Evolutionary conservation across 2,888 invertebrate genomes (phyloP).

Genomic region (Phrixothrix hirtus): DNA sequence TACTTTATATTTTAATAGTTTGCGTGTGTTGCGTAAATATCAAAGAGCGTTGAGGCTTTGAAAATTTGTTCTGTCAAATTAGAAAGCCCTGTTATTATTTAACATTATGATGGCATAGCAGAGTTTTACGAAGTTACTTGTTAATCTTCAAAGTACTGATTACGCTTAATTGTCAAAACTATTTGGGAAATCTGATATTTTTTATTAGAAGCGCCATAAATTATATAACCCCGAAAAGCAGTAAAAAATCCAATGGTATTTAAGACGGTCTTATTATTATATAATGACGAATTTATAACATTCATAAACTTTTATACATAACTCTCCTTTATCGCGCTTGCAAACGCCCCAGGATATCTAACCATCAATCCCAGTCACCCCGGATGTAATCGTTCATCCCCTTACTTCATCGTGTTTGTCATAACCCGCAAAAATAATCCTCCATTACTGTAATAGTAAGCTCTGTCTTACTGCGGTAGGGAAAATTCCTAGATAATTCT

Average conservation of each 20-base stretch:
- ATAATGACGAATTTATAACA: conserved; percentile 17
- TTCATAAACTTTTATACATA: conserved; percentile 50
- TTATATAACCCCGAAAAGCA: no score
- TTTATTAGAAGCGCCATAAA: no score
- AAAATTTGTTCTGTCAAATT: no score
- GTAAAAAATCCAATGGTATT: neutral
- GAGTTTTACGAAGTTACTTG: no score
- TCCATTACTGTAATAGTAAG: conserved; percentile 44
- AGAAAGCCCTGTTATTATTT: no score
- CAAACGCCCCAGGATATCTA: conserved; percentile 27
- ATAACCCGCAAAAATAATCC: conserved; percentile 44
- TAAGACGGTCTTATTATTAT: conserved; percentile 2
- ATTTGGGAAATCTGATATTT: no score
- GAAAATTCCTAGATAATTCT: neutral
- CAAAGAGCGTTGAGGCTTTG: no score
- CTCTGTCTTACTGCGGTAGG: conserved; percentile 17
- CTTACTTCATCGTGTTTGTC: conserved; percentile 34
- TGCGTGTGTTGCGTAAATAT: no score
- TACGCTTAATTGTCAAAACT: no score
- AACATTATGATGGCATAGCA: no score
- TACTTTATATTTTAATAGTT: no score
- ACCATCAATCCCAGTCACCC: conserved; percentile 44
- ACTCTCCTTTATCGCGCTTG: conserved; percentile 38
- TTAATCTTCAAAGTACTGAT: no score
- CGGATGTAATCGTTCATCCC: conserved; percentile 45